Evolutionary conservation across 2,888 invertebrate species (phyloP), one percentile per base, ranked within the genome.

Genomic region (Archips crataeganus): DNA sequence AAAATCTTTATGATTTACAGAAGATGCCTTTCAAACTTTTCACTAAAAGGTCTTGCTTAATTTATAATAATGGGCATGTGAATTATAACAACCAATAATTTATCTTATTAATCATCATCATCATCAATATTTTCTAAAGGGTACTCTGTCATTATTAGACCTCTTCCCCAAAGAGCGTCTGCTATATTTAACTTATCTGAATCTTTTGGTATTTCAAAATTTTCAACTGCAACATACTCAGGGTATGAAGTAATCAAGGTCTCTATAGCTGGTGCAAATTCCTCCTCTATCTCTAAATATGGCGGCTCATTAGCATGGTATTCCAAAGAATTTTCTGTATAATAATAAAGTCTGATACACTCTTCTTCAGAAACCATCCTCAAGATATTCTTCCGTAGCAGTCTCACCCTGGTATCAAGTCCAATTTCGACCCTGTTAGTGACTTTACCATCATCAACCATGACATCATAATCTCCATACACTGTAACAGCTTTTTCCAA

Each of bases 321-420:
- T 80, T 97, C 96, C 77, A 97, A 95, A 0, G 97, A 97, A 90
- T 99, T 99, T 84, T 98, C 98, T 60, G 96, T 94, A 77, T 96
- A 96, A 88, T 98, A 98, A 89, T 98, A 99, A 47, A 99, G 83
- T 65, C 95, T 95, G 32, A 96, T 90, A 0, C 80, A 81, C 74
- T 94, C 95, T 8, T 95, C 96, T 82, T 97, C 97, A 34, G 95
- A 89, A 0, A 97, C 95, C 81, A 98, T 90, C 76, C 91, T 94
- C 82, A 76, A 95, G 95, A 87, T 96, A 94, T 83, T 96, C 90
- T 87, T 92, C 49, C 95, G 90, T 45, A 95, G 79, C 64, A 97
- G 86, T 82, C 96, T 95, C 78, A 97, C 93, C 83, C 87, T 94
- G 10, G 96, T 96, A 77, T 96, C 96, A 2, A 96, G 95, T 74